These are phyloP conservation scores for Eulemur macaco DNA, from an alignment of 2,113 vertebrate genomes.

Conservation along the genomic window DNA sequence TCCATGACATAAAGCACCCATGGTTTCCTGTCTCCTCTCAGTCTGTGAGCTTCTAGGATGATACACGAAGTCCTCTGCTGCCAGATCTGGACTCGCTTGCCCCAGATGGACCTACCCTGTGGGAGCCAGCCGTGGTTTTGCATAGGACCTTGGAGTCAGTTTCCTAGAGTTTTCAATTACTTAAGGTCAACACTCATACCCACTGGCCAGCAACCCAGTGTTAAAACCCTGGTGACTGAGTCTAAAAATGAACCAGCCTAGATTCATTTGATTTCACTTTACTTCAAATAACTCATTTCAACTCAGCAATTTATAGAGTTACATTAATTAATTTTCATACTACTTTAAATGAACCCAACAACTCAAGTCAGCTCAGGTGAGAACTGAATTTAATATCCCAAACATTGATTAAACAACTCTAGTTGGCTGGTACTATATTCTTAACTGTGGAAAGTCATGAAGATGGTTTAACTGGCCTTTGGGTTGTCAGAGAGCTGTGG, in stretches of 20 bases:
- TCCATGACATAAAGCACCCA: background rate
- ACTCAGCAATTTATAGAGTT: constrained; percentile 29
- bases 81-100: background rate
- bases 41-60: background rate
- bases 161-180: background rate
- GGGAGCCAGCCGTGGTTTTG: background rate
- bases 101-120: background rate
- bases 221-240: background rate
- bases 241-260: constrained; percentile 52
- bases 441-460: constrained; percentile 48
- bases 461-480: constrained; percentile 59
- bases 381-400: constrained; percentile 20
- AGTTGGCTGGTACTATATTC: background rate
- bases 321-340: constrained; percentile 35
- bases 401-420: background rate
- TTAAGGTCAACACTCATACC: background rate
- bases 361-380: constrained; percentile 7
- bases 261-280: constrained; percentile 25
- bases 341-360: constrained; percentile 32
- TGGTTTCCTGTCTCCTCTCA: background rate
- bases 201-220: background rate
- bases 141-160: background rate
- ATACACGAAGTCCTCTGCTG: background rate
- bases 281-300: constrained; percentile 47
- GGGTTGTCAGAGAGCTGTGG: constrained; percentile 57